These are phyloP conservation scores for Axis porcinus DNA, from an alignment of 2,113 vertebrate genomes.

Conservation along the genomic window DNA sequence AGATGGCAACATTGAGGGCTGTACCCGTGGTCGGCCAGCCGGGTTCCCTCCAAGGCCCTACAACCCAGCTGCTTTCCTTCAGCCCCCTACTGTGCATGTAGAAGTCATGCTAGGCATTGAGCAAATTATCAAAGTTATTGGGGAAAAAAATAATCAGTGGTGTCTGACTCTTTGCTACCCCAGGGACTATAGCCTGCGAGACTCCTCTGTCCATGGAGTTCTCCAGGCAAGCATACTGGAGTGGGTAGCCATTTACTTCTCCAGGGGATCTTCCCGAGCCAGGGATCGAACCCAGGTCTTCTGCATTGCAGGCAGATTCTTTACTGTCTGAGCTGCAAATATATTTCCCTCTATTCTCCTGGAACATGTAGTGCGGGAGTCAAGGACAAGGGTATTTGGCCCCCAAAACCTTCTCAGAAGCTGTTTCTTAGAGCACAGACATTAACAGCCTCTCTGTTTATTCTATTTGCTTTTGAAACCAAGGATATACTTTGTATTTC, in stretches of 20 bases:
- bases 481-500: not conserved
- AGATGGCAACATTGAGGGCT: not conserved
- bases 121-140: not conserved
- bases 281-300: not conserved
- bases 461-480: not conserved
- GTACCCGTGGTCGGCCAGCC: not conserved
- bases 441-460: not conserved
- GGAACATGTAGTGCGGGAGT: not conserved
- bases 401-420: not conserved
- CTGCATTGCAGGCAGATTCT: not conserved
- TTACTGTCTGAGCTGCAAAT: not conserved
- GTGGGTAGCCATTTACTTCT: not conserved
- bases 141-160: not conserved
- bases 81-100: fast-evolving
- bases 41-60: too few species aligned
- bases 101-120: not conserved
- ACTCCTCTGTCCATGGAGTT: not conserved
- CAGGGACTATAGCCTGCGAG: not conserved
- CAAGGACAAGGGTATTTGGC: not conserved
- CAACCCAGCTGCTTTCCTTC: too few species aligned
- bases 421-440: not conserved
- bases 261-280: not conserved
- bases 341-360: not conserved
- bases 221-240: not conserved
- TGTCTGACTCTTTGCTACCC: not conserved